Evolutionary conservation across 2,113 vertebrate species (phyloP).

Genomic region (Onychostruthus taczanowskii): DNA sequence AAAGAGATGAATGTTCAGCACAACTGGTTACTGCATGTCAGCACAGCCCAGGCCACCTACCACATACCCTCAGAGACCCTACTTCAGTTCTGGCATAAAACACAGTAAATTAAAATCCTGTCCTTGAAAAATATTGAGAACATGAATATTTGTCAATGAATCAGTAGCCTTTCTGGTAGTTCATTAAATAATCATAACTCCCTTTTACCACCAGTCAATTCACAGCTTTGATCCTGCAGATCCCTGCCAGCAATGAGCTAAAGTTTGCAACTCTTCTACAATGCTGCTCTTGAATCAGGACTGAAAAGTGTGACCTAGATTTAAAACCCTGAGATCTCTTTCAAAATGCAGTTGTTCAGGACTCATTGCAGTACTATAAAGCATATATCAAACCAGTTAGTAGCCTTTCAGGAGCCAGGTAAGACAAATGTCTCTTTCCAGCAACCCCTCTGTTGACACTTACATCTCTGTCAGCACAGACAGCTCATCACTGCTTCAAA

Average conservation of each 20-base stretch:
- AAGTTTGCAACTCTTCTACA: neutral
- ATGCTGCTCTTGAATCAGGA: neutral
- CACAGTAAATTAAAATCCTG: neutral
- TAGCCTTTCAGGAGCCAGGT: neutral
- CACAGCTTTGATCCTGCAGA: neutral
- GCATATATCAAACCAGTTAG: neutral
- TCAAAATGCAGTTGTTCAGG: neutral
- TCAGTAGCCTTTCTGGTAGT: neutral
- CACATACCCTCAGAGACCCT: neutral
- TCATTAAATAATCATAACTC: neutral
- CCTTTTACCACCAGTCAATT: neutral
- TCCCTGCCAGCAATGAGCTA: neutral
- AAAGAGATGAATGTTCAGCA: neutral
- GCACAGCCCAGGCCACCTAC: neutral
- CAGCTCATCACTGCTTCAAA: constrained; percentile 30
- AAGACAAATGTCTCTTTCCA: neutral
- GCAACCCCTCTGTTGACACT: neutral
- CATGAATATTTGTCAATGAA: neutral
- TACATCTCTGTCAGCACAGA: neutral
- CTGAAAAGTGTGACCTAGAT: neutral
- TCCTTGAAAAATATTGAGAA: neutral
- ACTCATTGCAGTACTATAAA: neutral
- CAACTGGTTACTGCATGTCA: neutral
- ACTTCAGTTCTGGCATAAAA: neutral
- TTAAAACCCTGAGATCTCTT: neutral